Conservation (phyloP, 1,140 invertebrate genomes). For the Kradibia gibbosae region DNA sequence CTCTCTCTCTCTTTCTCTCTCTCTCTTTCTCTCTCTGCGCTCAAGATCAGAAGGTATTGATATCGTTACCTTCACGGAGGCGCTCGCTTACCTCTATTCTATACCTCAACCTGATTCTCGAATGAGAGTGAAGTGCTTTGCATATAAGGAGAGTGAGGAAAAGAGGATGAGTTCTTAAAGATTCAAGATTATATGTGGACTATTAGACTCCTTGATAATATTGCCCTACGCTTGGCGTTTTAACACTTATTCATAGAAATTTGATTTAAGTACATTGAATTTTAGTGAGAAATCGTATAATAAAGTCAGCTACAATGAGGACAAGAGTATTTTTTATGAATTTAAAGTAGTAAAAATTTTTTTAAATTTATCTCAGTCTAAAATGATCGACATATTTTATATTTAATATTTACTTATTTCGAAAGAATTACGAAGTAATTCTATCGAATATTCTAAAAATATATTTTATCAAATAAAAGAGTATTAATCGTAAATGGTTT, state of each 20-base stretch:
- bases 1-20: neutral
- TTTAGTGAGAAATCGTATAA: neutral
- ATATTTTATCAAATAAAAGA: too few species aligned
- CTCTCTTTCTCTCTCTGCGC: neutral
- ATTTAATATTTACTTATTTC: too few species aligned
- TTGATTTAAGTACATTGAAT: neutral
- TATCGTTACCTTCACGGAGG: slow-evolving; percentile 52
- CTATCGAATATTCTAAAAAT: too few species aligned
- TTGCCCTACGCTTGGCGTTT: neutral
- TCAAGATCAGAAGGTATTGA: slow-evolving; percentile 59
- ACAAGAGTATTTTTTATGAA: too few species aligned
- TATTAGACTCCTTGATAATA: slow-evolving; percentile 27
- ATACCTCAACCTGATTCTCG: slow-evolving; percentile 31
- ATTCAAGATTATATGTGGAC: neutral
- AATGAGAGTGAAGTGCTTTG: slow-evolving; percentile 48
- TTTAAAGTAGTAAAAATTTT: too few species aligned
- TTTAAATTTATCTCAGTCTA: too few species aligned
- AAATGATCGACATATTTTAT: too few species aligned
- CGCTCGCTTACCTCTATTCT: slow-evolving; percentile 24
- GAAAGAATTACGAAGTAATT: too few species aligned
- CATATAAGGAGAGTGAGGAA: slow-evolving; percentile 36
- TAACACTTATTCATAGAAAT: neutral
- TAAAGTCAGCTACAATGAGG: too few species aligned
- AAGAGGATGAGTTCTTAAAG: slow-evolving; percentile 33
- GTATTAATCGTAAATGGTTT: too few species aligned